Evolutionary conservation across 23 tunicate genomes (phyloP).

Genomic region (Styela clava): DNA sequence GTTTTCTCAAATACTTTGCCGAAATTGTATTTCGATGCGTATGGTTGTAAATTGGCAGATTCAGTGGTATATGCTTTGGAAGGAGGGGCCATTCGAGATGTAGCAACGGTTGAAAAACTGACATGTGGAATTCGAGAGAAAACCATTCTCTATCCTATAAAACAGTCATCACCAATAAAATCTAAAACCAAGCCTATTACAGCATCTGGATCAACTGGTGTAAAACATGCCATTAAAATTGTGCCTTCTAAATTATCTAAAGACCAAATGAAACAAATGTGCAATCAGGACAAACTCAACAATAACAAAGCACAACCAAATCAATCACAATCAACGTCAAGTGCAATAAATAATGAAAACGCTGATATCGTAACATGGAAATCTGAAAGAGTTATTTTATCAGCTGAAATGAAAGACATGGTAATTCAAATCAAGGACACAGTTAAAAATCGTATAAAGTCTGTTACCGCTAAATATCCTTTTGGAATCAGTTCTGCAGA

Average conservation of each 20-base stretch:
- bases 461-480: not conserved
- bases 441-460: not conserved
- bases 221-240: not conserved
- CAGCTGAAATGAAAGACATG: not conserved
- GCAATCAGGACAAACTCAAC: not conserved
- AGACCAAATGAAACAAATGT: not conserved
- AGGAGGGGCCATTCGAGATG: not conserved
- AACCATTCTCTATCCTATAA: not conserved
- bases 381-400: not conserved
- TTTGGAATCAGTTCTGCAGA: not conserved
- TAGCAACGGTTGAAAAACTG: not conserved
- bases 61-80: not conserved
- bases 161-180: not conserved
- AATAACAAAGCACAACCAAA: not conserved
- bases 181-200: not conserved
- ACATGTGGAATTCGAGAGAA: conserved; percentile 1
- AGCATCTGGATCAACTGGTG: not conserved
- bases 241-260: not conserved
- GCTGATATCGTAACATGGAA: not conserved
- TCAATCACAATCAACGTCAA: not conserved
- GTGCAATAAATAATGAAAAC: not conserved
- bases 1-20: not conserved
- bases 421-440: not conserved
- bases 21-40: not conserved
- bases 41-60: not conserved